Percentiles rank a stretch among this genome's conserved stretches.
Conservation (phyloP, 2,888 invertebrate species). For the Argynnis bischoffii region DNA sequence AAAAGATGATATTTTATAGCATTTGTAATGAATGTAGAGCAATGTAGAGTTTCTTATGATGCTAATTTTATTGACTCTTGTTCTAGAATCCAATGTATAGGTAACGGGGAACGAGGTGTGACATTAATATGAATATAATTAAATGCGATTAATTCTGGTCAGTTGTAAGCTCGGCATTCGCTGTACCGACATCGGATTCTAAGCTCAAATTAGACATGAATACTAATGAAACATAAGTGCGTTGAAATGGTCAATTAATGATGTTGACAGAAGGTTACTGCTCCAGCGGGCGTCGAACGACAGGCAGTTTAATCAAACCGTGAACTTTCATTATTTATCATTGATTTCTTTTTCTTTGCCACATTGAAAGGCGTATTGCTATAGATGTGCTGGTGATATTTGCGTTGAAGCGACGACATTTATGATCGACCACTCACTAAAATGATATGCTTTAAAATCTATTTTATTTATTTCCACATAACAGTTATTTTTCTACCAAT, state of each 20-base stretch:
- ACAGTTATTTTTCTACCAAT: too few relatives aligned
- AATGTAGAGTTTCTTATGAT: slow-evolving; percentile 25
- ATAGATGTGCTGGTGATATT: slow-evolving; percentile 2
- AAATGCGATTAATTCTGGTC: slow-evolving; percentile 49
- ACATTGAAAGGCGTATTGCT: not conserved
- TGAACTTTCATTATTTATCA: slow-evolving; percentile 74
- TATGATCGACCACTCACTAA: not conserved
- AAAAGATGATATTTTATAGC: slow-evolving; percentile 18
- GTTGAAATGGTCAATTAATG: slow-evolving; percentile 76
- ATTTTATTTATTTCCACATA: too few relatives aligned
- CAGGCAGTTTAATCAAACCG: slow-evolving; percentile 72
- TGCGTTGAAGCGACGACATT: not conserved
- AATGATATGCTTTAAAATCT: not conserved
- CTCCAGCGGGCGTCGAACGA: slow-evolving; percentile 58
- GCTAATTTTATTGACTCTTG: slow-evolving; percentile 35
- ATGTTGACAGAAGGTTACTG: slow-evolving; percentile 59
- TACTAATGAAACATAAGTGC: slow-evolving; percentile 69
- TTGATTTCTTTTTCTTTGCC: slow-evolving; percentile 46
- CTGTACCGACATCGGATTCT: slow-evolving; percentile 36
- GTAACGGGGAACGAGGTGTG: slow-evolving; percentile 47
- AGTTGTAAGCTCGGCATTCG: slow-evolving; percentile 41
- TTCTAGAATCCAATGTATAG: slow-evolving; percentile 29
- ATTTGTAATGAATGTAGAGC: slow-evolving; percentile 23
- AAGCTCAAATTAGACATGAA: slow-evolving; percentile 54
- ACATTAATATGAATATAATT: slow-evolving; percentile 51